These are phyloP conservation scores for Albula goreensis DNA, from an alignment of 2,113 vertebrate species.

Conservation along the genomic window DNA sequence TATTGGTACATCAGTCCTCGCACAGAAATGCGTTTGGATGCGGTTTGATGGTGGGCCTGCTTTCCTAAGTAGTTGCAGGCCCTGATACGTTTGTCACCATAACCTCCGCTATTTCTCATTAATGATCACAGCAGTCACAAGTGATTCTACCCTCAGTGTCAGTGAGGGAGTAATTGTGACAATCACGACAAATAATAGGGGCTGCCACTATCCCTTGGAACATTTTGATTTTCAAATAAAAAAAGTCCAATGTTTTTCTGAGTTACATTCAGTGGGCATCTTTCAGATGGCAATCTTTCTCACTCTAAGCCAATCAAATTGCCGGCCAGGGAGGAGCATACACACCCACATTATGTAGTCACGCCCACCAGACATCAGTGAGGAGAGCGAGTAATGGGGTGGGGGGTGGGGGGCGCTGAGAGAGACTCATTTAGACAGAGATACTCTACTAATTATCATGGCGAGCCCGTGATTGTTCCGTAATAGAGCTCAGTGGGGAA, in stretches of 20 bases:
- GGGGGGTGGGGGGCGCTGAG: constrained; percentile 50
- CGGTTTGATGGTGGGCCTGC: constrained; percentile 30
- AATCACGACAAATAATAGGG: constrained; percentile 41
- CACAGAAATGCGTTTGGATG: not conserved
- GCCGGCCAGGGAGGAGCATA: not conserved
- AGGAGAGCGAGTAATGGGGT: constrained; percentile 18
- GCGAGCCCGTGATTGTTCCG: constrained; percentile 79
- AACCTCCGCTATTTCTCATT: constrained; percentile 45
- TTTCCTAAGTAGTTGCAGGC: constrained; percentile 38
- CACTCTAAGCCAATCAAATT: constrained; percentile 29
- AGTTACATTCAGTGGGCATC: constrained; percentile 39
- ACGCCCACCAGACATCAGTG: constrained; percentile 45
- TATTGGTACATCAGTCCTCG: not conserved
- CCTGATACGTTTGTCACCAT: constrained; percentile 40
- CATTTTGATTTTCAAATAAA: constrained; percentile 47
- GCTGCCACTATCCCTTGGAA: constrained; percentile 37
- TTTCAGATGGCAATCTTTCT: constrained; percentile 39
- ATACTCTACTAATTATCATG: constrained; percentile 81
- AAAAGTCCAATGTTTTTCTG: constrained; percentile 41
- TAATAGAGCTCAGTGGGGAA: constrained; percentile 81
- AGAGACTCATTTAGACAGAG: constrained; percentile 62
- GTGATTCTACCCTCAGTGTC: constrained; percentile 36
- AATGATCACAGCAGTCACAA: constrained; percentile 53
- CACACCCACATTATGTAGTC: constrained; percentile 39
- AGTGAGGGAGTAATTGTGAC: constrained; percentile 25